Percentiles rank a stretch among this genome's conserved stretches.
phyloP scores from a whole-genome alignment of 2,113 vertebrate species.

The Entomyzon cyanotis region DNA sequence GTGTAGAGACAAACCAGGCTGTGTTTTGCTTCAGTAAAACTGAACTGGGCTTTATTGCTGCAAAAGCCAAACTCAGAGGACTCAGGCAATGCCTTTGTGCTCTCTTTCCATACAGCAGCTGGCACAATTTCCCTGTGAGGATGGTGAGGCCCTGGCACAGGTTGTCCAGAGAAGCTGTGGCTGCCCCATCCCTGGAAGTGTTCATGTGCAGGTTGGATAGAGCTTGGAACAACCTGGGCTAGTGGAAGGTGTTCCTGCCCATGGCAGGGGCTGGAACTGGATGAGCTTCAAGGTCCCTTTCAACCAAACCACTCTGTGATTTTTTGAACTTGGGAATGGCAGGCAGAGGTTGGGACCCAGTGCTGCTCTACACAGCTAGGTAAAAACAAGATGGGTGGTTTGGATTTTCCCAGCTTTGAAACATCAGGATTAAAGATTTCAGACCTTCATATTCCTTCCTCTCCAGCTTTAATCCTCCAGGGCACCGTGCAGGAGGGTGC shows the following conservation, averaged over 20 bases:
- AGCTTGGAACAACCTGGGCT: accelerated
- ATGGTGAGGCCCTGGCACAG: not conserved
- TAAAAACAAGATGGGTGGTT: not conserved
- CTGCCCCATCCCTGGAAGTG: not conserved
- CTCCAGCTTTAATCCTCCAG: not conserved
- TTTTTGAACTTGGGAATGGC: not conserved
- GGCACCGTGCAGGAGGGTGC: not conserved
- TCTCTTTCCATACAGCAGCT: not conserved
- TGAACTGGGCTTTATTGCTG: not conserved
- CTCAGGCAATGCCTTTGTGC: not conserved
- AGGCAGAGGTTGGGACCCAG: not conserved
- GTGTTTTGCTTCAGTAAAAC: not conserved
- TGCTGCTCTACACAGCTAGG: not conserved
- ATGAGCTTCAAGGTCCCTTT: not conserved
- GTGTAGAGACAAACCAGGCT: not conserved
- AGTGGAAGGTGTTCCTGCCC: not conserved
- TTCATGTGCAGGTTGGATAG: accelerated
- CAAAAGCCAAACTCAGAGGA: not conserved
- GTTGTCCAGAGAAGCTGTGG: not conserved
- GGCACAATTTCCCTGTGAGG: not conserved
- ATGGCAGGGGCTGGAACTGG: too few relatives aligned
- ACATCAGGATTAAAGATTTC: not conserved
- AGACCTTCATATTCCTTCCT: not conserved
- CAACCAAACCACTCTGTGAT: not conserved
- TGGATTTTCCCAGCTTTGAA: not conserved